A percentile compares a stretch with the other conserved stretches of the same genome.
Conservation (phyloP, 2,797 vertebrate species). For the Taenioides sp. region DNA sequence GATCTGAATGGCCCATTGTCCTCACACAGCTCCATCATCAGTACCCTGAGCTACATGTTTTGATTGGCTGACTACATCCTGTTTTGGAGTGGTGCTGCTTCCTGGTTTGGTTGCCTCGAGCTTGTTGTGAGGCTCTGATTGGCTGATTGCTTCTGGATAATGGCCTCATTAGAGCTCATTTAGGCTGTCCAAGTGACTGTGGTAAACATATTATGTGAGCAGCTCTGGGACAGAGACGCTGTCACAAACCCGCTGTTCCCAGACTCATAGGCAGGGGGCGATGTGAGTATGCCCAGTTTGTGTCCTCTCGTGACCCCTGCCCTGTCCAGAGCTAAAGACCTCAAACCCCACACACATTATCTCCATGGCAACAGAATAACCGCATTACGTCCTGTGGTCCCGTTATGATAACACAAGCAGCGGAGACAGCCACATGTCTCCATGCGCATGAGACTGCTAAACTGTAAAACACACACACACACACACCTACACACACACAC, state of each 20-base stretch:
- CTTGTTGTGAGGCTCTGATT: constrained; percentile 2
- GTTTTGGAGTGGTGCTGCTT: not conserved
- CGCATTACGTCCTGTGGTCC: not conserved
- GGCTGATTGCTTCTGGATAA: constrained; percentile 1
- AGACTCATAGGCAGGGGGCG: not conserved
- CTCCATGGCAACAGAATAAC: not conserved
- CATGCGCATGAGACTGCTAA: no score
- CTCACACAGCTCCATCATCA: not conserved
- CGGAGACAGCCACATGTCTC: not conserved
- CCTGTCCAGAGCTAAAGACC: not conserved
- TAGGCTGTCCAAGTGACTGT: not conserved
- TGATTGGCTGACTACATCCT: not conserved
- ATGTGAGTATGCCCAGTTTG: not conserved
- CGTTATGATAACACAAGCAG: not conserved
- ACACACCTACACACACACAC: no score
- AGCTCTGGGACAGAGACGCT: not conserved
- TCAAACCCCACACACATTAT: not conserved
- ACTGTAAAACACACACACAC: no score
- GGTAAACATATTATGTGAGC: not conserved
- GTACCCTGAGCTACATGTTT: not conserved
- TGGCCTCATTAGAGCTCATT: constrained; percentile 7
- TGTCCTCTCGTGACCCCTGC: not conserved
- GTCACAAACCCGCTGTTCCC: not conserved
- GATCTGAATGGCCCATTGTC: no score
- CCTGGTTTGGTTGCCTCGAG: not conserved